These are phyloP conservation scores for Melitaea athalia DNA, from an alignment of 2,888 invertebrate species.

Conservation along the genomic window DNA sequence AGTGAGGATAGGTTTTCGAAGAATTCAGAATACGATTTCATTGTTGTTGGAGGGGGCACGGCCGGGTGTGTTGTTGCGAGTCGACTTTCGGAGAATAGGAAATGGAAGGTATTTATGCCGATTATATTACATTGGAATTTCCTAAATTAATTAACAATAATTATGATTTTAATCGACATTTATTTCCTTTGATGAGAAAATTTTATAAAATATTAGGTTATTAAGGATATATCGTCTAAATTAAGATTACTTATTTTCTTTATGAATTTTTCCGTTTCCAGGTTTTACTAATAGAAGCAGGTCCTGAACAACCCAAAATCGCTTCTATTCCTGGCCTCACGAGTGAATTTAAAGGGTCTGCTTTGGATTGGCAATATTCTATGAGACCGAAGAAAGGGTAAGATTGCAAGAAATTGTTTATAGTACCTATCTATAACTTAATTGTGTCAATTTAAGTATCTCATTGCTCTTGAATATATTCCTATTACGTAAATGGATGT, in stretches of 20 bases:
- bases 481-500: too few relatives aligned
- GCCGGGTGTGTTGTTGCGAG: constrained; percentile 75
- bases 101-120: constrained; percentile 63
- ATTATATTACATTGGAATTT: neutral
- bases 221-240: neutral
- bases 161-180: neutral
- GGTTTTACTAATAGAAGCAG: constrained; percentile 71
- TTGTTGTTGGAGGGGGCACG: constrained; percentile 72
- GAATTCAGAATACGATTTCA: constrained; percentile 62
- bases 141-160: neutral
- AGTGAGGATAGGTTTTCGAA: constrained; percentile 31
- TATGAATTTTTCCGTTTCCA: constrained; percentile 36
- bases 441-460: neutral
- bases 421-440: neutral
- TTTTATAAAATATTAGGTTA: too few relatives aligned
- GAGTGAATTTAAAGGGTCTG: constrained; percentile 70
- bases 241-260: neutral
- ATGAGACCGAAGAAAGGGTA: constrained; percentile 76
- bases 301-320: constrained; percentile 72
- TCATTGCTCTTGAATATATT: too few relatives aligned
- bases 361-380: constrained; percentile 69
- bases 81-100: constrained; percentile 69
- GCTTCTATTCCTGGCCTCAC: constrained; percentile 71
- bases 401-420: constrained; percentile 31
- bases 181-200: neutral